Conservation (phyloP, 2,888 invertebrate species). For the Orchestes rusci region DNA sequence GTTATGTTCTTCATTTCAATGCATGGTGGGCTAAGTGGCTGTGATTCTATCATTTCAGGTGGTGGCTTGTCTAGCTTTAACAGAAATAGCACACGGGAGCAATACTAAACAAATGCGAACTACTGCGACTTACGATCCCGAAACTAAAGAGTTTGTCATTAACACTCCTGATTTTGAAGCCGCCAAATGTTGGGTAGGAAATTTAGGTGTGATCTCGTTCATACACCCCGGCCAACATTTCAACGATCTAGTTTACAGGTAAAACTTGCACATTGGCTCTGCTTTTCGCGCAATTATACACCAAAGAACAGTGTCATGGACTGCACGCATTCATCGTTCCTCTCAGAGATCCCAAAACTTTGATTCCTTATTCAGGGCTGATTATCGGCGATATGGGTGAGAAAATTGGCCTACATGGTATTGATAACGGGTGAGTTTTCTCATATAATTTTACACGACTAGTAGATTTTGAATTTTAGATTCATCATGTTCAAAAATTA, state of each 20-base stretch:
- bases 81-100: constrained; percentile 92
- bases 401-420: constrained; percentile 84
- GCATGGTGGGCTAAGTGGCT: background rate
- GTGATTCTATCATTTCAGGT: constrained; percentile 45
- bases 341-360: constrained; percentile 68
- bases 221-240: background rate
- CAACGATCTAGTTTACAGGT: constrained; percentile 43
- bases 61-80: constrained; percentile 79
- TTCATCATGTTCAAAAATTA: constrained; percentile 84
- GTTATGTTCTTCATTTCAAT: no score
- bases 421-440: constrained; percentile 75
- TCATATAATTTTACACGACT: background rate
- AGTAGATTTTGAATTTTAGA: constrained; percentile 40
- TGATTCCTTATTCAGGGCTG: constrained; percentile 75
- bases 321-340: constrained; percentile 87
- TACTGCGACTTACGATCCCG: constrained; percentile 77
- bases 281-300: constrained; percentile 84
- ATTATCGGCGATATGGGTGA: constrained; percentile 89
- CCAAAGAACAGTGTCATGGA: constrained; percentile 73
- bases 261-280: constrained; percentile 80
- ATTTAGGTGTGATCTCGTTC: background rate
- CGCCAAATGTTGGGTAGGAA: constrained; percentile 92
- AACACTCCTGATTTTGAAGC: constrained; percentile 92
- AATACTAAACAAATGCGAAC: constrained; percentile 89
- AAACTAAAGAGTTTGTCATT: constrained; percentile 72